Percentiles rank a stretch among this genome's conserved stretches.
Evolutionary conservation across 2,113 vertebrate genomes (phyloP).

Genomic region (Rana temporaria): DNA sequence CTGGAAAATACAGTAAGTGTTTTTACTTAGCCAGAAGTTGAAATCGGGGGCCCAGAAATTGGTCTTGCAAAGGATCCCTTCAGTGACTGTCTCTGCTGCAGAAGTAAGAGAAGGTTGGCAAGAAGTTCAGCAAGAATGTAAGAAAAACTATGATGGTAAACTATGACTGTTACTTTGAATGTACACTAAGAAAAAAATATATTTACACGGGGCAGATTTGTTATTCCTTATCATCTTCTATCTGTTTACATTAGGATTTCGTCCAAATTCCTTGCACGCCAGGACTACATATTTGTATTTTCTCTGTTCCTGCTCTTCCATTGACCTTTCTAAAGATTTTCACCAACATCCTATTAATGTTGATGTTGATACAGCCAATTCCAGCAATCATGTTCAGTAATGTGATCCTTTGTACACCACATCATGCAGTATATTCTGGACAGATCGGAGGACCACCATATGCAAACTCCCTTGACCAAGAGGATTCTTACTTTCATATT

Average conservation of each 20-base stretch:
- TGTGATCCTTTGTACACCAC: background rate
- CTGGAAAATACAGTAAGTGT: too few relatives aligned
- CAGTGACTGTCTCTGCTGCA: too few relatives aligned
- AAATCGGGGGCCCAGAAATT: too few relatives aligned
- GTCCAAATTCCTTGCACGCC: background rate
- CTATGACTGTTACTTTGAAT: too few relatives aligned
- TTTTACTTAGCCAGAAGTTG: too few relatives aligned
- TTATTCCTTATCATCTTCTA: background rate
- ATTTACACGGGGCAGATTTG: too few relatives aligned
- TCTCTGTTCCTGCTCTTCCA: background rate
- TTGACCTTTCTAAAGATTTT: conserved; percentile 4
- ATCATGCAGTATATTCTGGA: background rate
- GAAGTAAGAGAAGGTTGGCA: too few relatives aligned
- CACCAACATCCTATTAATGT: conserved; percentile 10
- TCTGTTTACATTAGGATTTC: conserved; percentile 2
- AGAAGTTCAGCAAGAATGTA: too few relatives aligned
- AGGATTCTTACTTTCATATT: background rate
- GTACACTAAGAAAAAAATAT: too few relatives aligned
- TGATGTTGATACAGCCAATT: conserved; percentile 9
- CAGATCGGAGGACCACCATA: background rate
- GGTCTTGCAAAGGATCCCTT: too few relatives aligned
- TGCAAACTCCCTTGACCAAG: background rate
- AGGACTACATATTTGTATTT: too few relatives aligned
- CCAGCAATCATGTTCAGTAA: background rate
- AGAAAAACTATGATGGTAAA: too few relatives aligned